Evolutionary conservation across 2,797 vertebrate species (phyloP).

Genomic region (Fratercula arctica): DNA sequence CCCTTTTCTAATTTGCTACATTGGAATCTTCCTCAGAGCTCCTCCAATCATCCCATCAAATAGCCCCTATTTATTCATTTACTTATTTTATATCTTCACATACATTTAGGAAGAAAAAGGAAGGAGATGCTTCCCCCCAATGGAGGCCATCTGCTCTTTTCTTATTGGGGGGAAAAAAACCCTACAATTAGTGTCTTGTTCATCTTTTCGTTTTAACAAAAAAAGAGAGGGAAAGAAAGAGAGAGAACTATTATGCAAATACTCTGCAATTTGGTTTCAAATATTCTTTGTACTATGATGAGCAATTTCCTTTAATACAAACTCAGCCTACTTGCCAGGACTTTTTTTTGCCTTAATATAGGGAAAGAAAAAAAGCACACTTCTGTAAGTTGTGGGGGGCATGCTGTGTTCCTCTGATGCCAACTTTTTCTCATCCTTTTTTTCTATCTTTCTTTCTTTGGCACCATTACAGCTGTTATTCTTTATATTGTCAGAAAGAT

Average conservation of each 20-base stretch:
- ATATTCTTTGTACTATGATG: conserved; percentile 79
- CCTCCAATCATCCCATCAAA: conserved; percentile 22
- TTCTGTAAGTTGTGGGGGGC: not conserved
- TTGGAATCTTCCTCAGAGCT: conserved; percentile 1
- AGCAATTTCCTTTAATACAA: conserved; percentile 80
- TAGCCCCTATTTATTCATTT: conserved; percentile 31
- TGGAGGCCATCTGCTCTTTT: conserved; percentile 79
- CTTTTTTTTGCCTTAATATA: conserved; percentile 34
- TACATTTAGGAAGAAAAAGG: not conserved
- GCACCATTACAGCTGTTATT: not conserved
- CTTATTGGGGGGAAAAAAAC: conserved; percentile 46
- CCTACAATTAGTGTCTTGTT: conserved; percentile 79
- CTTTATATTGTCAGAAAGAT: conserved; percentile 27
- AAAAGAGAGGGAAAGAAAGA: conserved; percentile 10
- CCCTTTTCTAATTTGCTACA: conserved; percentile 25
- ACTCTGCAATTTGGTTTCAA: conserved; percentile 78
- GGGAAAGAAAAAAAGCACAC: not conserved
- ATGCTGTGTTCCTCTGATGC: not conserved
- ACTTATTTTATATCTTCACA: conserved; percentile 18
- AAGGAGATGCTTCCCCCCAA: not conserved
- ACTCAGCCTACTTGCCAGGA: conserved; percentile 71
- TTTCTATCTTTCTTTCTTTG: not conserved
- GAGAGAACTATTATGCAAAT: conserved; percentile 80
- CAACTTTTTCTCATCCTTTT: conserved; percentile 39
- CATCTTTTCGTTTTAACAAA: conserved; percentile 65